A percentile compares a stretch with the other conserved stretches of the same genome.
phyloP scores from a whole-genome alignment of 2,888 invertebrate species.

The Zygaena filipendulae region DNA sequence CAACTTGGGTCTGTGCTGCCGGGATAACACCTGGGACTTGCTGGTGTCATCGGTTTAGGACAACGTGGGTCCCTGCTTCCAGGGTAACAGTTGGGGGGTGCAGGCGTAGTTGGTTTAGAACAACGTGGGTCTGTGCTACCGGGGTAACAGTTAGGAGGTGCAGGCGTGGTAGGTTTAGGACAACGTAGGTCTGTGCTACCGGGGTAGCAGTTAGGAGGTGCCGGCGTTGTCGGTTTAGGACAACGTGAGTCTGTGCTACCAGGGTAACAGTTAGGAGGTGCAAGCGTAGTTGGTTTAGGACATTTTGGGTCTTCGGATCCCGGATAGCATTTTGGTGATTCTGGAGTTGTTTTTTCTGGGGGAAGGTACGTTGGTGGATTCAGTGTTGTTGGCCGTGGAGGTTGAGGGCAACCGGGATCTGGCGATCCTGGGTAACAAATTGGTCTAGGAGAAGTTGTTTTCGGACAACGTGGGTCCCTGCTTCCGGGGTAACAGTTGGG shows the following conservation, averaged over 20 bases:
- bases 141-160: slow-evolving; percentile 23
- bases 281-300: slow-evolving; percentile 18
- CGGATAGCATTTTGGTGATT: slow-evolving; percentile 18
- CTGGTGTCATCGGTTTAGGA: slow-evolving; percentile 18
- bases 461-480: too few species aligned
- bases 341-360: slow-evolving; percentile 17
- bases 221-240: slow-evolving; percentile 20
- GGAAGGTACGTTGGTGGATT: slow-evolving; percentile 20
- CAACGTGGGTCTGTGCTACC: slow-evolving; percentile 29
- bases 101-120: slow-evolving; percentile 22
- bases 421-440: too few species aligned
- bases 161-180: slow-evolving; percentile 27
- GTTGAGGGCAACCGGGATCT: too few species aligned
- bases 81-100: slow-evolving; percentile 18
- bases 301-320: slow-evolving; percentile 17
- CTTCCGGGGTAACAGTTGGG: too few species aligned
- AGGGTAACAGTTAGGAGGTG: slow-evolving; percentile 20
- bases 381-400: slow-evolving; percentile 19
- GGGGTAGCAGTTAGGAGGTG: slow-evolving; percentile 21
- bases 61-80: slow-evolving; percentile 24
- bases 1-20: slow-evolving; percentile 24
- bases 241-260: slow-evolving; percentile 21
- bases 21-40: slow-evolving; percentile 18
- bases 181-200: slow-evolving; percentile 21
- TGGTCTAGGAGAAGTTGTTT: too few species aligned